Evolutionary conservation across 2,797 vertebrate species (phyloP).

Genomic region (Rhinatrema bivittatum): DNA sequence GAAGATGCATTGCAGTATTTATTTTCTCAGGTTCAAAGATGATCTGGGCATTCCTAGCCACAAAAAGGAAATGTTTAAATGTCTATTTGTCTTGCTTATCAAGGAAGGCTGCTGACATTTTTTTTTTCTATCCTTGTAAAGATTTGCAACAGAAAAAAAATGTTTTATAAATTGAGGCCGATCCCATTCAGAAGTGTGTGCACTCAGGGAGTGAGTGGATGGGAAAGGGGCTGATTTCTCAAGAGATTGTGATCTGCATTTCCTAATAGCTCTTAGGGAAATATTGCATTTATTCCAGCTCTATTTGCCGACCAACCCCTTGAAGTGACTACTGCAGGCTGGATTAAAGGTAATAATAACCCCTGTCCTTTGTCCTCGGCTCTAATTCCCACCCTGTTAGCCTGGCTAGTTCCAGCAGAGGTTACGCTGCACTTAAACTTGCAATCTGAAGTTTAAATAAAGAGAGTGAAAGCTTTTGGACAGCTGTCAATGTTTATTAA

Average conservation of each 20-base stretch:
- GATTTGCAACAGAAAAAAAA: not conserved
- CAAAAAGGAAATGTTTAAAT: not conserved
- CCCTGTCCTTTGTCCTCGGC: slow-evolving; percentile 52
- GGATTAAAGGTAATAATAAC: slow-evolving; percentile 26
- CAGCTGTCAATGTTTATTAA: slow-evolving; percentile 77
- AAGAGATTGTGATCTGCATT: no score
- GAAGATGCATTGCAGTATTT: no score
- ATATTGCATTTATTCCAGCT: slow-evolving; percentile 7
- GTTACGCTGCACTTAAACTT: slow-evolving; percentile 67
- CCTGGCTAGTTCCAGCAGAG: slow-evolving; percentile 68
- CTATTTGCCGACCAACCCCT: not conserved
- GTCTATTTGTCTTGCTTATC: not conserved
- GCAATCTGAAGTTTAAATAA: slow-evolving; percentile 64
- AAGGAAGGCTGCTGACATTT: not conserved
- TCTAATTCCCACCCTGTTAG: slow-evolving; percentile 52
- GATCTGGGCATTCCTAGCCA: no score
- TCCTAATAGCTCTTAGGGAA: slow-evolving; percentile 4
- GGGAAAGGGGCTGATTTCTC: not conserved
- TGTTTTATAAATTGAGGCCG: slow-evolving; percentile 1
- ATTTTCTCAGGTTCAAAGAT: no score
- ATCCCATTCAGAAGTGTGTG: not conserved
- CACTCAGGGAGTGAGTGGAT: no score
- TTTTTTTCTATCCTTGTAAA: slow-evolving; percentile 10
- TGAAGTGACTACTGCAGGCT: slow-evolving; percentile 34
- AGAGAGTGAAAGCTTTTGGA: slow-evolving; percentile 70